Base-by-base conservation (phyloP, 1,140 invertebrate species). In the Spodoptera litura region DNA sequence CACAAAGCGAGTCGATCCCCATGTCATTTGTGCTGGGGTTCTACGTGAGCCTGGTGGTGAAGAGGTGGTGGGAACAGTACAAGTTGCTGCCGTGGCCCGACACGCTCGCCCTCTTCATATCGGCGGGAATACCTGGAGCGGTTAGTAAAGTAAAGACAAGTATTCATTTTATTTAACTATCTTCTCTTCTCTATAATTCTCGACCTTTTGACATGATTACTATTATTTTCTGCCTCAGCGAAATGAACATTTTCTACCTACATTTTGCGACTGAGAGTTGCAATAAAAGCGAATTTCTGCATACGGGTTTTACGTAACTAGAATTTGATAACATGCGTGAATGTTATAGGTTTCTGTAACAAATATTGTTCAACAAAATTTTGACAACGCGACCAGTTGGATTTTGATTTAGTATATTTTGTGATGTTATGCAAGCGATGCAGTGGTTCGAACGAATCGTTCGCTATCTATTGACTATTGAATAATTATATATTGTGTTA, bases 21-120 rank as follows among this genome's bases (percentile, higher is more conserved):
- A 98, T 99, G 96, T 98, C 98, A 11, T 99, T 99, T 95, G 98
- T 99, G 12, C 95, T 99, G 72, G 98, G 98, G 81, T 99, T 99
- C 95, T 99, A 99, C 94, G 98, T 99, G 55, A 97, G 96, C 82
- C 95, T 99, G 78, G 97, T 99, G 31, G 98, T 99, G 66, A 97
- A 97, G 86, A 95, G 98, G 88, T 99, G 98, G 98, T 98, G 98
- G 98, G 98, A 98, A 86, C 98, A 98, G 88, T 98, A 98, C 94
- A 96, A 97, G 94, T 95, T 98, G 83, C 94, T 99, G 78, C 98
- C 98, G 20, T 98, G 98, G 98, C 98, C 98, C 0, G 98, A 99
- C 92, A 98, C 98, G 72, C 94, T 98, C 75, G 98, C 98, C 2
- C 96, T 98, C 44, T 98, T 98, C 91, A 97, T 99, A 87, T 98